Evolutionary conservation across 2,888 invertebrate genomes (phyloP).

Genomic region (Diaperis boleti): DNA sequence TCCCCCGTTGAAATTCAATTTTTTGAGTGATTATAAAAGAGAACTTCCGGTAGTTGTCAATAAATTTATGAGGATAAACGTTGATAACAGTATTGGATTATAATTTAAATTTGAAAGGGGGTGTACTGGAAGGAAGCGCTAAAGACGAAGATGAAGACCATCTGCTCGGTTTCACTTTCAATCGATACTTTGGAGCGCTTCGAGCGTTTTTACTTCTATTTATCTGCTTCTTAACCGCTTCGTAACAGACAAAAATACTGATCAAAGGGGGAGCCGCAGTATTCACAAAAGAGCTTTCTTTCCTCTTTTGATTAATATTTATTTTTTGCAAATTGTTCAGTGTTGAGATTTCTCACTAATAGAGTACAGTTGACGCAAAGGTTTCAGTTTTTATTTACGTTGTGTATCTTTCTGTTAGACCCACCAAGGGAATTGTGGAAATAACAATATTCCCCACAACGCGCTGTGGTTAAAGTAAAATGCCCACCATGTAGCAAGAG

Average conservation of each 20-base stretch:
- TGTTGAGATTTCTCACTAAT: no score
- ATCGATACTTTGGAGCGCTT: slow-evolving; percentile 37
- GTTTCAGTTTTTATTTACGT: no score
- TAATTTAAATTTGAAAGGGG: slow-evolving; percentile 40
- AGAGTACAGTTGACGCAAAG: no score
- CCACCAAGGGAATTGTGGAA: no score
- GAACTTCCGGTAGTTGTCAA: slow-evolving; percentile 11
- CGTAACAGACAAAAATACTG: slow-evolving; percentile 30
- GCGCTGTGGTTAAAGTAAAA: no score
- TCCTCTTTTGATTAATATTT: slow-evolving; percentile 30
- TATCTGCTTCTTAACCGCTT: slow-evolving; percentile 31
- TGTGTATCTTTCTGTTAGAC: no score
- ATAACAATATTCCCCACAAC: no score
- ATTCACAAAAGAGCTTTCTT: slow-evolving; percentile 16
- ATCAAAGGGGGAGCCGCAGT: slow-evolving; percentile 34
- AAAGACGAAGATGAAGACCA: slow-evolving; percentile 21
- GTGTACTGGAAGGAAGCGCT: slow-evolving; percentile 21
- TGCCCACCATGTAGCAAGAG: no score
- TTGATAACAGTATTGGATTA: slow-evolving; percentile 32
- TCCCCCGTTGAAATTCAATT: background rate
- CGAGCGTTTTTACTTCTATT: slow-evolving; percentile 31
- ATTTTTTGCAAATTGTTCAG: slow-evolving; percentile 37
- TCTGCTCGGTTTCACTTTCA: slow-evolving; percentile 39
- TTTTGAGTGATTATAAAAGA: slow-evolving; percentile 1
- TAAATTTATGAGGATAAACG: slow-evolving; percentile 26